These are phyloP conservation scores for Meloidogyne exigua DNA, from an alignment of 1,140 invertebrate genomes.

Conservation along the genomic window DNA sequence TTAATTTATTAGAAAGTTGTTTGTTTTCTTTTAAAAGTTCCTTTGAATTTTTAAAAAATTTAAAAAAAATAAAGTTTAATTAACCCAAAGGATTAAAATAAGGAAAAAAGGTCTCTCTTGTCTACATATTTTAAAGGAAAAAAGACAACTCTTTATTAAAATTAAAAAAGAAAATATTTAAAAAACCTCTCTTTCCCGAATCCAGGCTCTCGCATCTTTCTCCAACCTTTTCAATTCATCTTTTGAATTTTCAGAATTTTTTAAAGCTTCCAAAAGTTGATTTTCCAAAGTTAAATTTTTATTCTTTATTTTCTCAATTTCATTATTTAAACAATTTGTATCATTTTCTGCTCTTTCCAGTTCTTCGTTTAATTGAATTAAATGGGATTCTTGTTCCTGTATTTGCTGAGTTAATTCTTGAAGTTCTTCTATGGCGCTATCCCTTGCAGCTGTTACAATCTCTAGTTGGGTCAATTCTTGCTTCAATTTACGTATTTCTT, in stretches of 20 bases:
- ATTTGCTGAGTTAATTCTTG: conserved; percentile 32
- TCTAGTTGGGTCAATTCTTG: conserved; percentile 35
- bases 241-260: neutral
- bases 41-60: conserved; percentile 1
- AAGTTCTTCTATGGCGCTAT: conserved; percentile 36
- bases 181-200: conserved; percentile 8
- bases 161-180: no score
- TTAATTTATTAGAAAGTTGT: conserved; percentile 25
- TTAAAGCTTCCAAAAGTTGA: conserved; percentile 10
- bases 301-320: conserved; percentile 5
- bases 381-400: conserved; percentile 26
- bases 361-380: conserved; percentile 25
- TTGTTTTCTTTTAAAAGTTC: conserved; percentile 32
- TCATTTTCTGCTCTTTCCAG: conserved; percentile 16
- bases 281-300: conserved; percentile 8
- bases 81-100: no score
- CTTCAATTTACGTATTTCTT: conserved; percentile 40
- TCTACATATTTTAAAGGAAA: no score
- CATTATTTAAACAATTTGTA: neutral
- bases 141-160: no score
- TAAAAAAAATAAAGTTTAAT: neutral
- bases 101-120: no score
- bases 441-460: conserved; percentile 35
- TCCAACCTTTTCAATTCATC: conserved; percentile 10
- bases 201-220: neutral